Evolutionary conservation across 1,140 invertebrate species (phyloP), one percentile per base, ranked within the genome.

Genomic region (Scaptomyza graminum): DNA sequence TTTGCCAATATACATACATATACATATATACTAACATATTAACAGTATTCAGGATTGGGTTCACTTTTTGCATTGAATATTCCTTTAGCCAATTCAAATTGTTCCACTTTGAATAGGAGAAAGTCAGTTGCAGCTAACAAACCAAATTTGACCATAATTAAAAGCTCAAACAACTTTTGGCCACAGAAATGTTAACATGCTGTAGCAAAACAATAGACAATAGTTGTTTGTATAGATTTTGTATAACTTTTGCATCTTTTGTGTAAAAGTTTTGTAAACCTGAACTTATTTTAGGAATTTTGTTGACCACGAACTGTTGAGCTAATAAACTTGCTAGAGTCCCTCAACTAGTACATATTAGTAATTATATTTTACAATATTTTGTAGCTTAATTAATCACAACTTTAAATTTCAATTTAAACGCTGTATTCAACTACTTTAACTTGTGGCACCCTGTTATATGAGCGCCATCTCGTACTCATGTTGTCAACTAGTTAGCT

Each of bases 91-190:
- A 31, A 68, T 79, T 64, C 37, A 49, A 54, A 56, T 31, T 41
- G 39, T 6, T 8, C 4, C 64, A 77, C 49, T 64, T 72, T 80
- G 65, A 68, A 60, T 67, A 61, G 41, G 18, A 16, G 28, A 49
- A 52, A 51, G 66, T 55, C 66, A 50, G 57, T 72, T 77, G 47
- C 56, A 57, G 43, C 15, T 46, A 79, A 54, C 76, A 60, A 43
- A 67, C 61, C 44, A 63, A 79, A 84, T 46, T 84, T 77, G 46
- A 25, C 37, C 74, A 72, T 72, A 82, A 85, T 87, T 78, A 81
- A 85, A 77, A 87, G 51, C 69, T 55, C 52, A 71, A 77, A 52
- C 34, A 37, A 80, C 70, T 60, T 79, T 79, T 61, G 44, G 25
- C 41, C 65, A 57, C 39, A n/a, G 8, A 47, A 61, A 44, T 70